Evolutionary conservation across 2,113 vertebrate genomes (phyloP).

Genomic region (Brachionichthys hirsutus): DNA sequence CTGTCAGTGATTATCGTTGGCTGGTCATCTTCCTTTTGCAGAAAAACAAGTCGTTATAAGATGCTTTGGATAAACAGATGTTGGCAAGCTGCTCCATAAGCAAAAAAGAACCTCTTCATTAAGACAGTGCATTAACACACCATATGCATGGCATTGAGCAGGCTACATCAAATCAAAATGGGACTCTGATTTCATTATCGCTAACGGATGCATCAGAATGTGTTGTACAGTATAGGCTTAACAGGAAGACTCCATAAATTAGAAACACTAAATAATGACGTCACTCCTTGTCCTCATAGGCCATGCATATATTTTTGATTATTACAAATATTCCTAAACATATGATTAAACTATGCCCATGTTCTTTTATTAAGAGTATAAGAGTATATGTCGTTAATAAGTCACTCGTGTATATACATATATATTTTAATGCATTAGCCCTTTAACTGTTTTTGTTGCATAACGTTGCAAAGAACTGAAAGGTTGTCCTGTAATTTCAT

Average conservation of each 20-base stretch:
- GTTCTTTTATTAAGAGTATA: too few species aligned
- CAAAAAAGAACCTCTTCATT: slow-evolving; percentile 49
- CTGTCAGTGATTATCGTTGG: slow-evolving; percentile 63
- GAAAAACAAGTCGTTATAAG: slow-evolving; percentile 68
- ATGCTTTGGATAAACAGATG: slow-evolving; percentile 76
- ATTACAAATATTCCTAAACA: too few species aligned
- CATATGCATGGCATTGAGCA: slow-evolving; percentile 39
- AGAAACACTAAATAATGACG: too few species aligned
- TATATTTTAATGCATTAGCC: background rate
- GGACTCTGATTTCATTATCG: slow-evolving; percentile 1
- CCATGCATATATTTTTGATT: too few species aligned
- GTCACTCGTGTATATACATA: too few species aligned
- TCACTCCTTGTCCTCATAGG: too few species aligned
- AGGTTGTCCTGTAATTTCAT: background rate
- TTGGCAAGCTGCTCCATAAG: slow-evolving; percentile 73
- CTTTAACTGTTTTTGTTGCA: slow-evolving; percentile 11
- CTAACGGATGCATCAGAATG: slow-evolving; percentile 30
- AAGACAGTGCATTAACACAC: slow-evolving; percentile 51
- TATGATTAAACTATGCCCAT: too few species aligned
- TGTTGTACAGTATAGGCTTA: background rate
- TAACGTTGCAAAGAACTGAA: slow-evolving; percentile 7
- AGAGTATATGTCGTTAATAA: too few species aligned
- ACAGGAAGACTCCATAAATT: too few species aligned
- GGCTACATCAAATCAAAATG: slow-evolving; percentile 29
- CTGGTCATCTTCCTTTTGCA: slow-evolving; percentile 59